Conservation (phyloP, 2,113 vertebrate genomes). For the Sceloporus undulatus region DNA sequence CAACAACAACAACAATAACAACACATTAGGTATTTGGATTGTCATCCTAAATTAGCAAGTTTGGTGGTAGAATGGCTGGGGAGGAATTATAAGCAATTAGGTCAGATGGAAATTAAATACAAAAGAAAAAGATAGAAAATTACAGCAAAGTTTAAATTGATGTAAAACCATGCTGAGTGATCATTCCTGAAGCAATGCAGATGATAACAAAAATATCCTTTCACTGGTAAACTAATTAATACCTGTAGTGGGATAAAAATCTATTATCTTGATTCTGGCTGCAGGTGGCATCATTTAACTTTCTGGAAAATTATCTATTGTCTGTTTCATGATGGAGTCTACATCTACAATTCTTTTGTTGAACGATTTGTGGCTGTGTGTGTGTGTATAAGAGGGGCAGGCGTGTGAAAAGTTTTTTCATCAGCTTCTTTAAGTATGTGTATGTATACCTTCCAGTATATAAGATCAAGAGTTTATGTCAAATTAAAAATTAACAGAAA, state of each 20-base stretch:
- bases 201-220: neutral
- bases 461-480: neutral
- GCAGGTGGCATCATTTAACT: neutral
- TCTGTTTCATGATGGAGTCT: neutral
- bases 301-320: neutral
- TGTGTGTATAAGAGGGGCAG: no score
- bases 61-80: neutral
- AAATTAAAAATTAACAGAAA: neutral
- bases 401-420: no score
- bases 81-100: neutral
- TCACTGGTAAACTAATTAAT: neutral
- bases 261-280: neutral
- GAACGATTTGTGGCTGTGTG: neutral
- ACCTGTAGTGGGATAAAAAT: neutral
- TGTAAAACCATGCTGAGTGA: neutral
- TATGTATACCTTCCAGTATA: neutral
- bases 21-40: neutral
- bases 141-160: neutral
- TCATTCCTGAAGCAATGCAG: neutral
- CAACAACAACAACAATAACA: neutral
- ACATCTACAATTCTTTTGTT: neutral
- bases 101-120: neutral
- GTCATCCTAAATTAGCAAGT: neutral
- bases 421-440: neutral
- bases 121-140: neutral